Base-by-base conservation (phyloP, 1,140 invertebrate genomes). In the Nasonia vitripennis region DNA sequence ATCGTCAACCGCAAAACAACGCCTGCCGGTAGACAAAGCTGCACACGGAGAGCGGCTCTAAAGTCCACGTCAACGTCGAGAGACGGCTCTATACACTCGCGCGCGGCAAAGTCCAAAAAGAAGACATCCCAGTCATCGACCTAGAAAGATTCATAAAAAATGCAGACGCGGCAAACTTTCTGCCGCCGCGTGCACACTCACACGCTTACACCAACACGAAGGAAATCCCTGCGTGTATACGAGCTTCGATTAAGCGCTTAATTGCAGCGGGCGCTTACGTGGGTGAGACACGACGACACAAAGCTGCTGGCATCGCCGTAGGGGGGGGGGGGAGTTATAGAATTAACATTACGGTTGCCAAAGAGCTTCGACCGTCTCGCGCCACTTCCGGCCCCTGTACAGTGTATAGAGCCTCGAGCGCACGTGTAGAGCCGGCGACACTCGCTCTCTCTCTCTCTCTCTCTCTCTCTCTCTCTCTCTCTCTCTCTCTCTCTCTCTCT, bases 241-340 rank as follows among this genome's bases (percentile, higher is more conserved):
- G 31, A 45, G 48, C 75, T 48, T 78, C 48, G 48, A 78, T 78
- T 78, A 55, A 78, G 75, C 23, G 51, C 23, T 78, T 78, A 78
- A 51, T 31, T 48, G 48, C 45, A 12, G 23, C 9, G 31, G 68
- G 2, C 23, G 68, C 17, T 62, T 62, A 62, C 55, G 55, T 62
- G 6, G 55, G 17, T n/a, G 55, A 62, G 27, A 27, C 27, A 27
- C 27, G 27, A 27, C 27, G 55, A n/a, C 31, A 11, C 20, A 78
- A 12, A 55, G 41, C 31, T 17, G 34, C 1, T 5, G 34, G 34
- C 34, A 4, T 37, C 34, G 34, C 9, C 37, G 17, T n/a, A 9
- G 70, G 70, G 14, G 70, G 70, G 0, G 23, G 70, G 70, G 1
- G 23, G 70, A 31, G 51, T 31, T 79, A 79, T 79, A 67, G 55